phyloP scores from a whole-genome alignment of 2,888 invertebrate species.

The Vandiemenella viatica region DNA sequence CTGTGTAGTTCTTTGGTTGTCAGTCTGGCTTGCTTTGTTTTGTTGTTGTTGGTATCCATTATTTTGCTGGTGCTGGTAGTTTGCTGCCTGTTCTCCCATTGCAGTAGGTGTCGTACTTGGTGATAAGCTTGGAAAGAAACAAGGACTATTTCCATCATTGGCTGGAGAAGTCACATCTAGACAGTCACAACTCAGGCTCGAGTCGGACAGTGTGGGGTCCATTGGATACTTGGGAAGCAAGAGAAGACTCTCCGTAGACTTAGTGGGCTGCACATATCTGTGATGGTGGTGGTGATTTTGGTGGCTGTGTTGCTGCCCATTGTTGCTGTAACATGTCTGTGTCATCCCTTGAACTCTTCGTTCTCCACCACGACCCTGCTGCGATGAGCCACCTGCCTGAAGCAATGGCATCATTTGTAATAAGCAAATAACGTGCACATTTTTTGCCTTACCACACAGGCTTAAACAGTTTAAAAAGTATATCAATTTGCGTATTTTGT shows the following conservation, averaged over 20 bases:
- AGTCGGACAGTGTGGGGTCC: slow-evolving; percentile 42
- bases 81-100: no score
- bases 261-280: slow-evolving; percentile 47
- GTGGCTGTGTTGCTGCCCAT: slow-evolving; percentile 4
- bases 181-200: slow-evolving; percentile 57
- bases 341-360: slow-evolving; percentile 1
- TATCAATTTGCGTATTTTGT: no score
- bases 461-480: no score
- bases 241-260: slow-evolving; percentile 66
- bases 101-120: slow-evolving; percentile 3
- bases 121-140: slow-evolving; percentile 10
- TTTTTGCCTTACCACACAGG: no score
- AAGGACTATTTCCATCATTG: slow-evolving; percentile 4
- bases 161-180: slow-evolving; percentile 28
- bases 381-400: slow-evolving; percentile 5
- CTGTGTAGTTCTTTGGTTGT: slow-evolving; percentile 18
- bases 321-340: slow-evolving; percentile 1
- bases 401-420: background rate
- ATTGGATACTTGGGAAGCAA: slow-evolving; percentile 43
- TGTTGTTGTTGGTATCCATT: slow-evolving; percentile 2
- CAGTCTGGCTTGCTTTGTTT: slow-evolving; percentile 23
- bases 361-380: slow-evolving; percentile 1
- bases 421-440: background rate
- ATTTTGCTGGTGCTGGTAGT: background rate
- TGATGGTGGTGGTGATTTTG: slow-evolving; percentile 20